A percentile compares a stretch with the other conserved stretches of the same genome.
These are phyloP conservation scores for Uria aalge DNA, from an alignment of 2,113 vertebrate genomes.

Conservation along the genomic window DNA sequence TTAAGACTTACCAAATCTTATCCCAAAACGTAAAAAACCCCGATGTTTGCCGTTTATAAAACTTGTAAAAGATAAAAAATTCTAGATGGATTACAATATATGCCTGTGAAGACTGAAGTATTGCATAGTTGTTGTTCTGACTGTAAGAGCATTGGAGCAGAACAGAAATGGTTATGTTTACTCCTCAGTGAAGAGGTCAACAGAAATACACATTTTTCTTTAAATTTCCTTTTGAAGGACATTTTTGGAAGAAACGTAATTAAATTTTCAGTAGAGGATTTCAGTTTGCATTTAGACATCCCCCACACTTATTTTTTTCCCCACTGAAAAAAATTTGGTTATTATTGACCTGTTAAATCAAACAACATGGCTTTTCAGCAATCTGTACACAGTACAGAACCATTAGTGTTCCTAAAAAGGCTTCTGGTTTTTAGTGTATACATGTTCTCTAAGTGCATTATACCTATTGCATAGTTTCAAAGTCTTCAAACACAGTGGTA, in stretches of 20 bases:
- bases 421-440: neutral
- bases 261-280: neutral
- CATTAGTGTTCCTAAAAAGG: conserved; percentile 27
- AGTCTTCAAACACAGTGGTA: conserved; percentile 24
- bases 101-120: neutral
- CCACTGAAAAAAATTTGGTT: neutral
- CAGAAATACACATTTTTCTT: neutral
- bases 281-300: neutral
- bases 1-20: neutral
- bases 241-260: conserved; percentile 6
- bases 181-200: neutral
- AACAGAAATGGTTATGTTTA: neutral
- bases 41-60: conserved; percentile 12
- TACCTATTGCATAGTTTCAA: conserved; percentile 36
- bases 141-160: neutral
- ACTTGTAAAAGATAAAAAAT: conserved; percentile 23
- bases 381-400: conserved; percentile 33
- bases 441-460: neutral
- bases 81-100: neutral
- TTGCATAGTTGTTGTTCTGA: conserved; percentile 12
- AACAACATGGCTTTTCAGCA: conserved; percentile 17
- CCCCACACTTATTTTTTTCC: neutral
- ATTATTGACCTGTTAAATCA: neutral
- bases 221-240: conserved; percentile 30
- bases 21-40: neutral